A percentile compares a stretch with the other conserved stretches of the same genome.
Evolutionary conservation across 2,888 invertebrate genomes (phyloP).

Genomic region (Netelia inedita): DNA sequence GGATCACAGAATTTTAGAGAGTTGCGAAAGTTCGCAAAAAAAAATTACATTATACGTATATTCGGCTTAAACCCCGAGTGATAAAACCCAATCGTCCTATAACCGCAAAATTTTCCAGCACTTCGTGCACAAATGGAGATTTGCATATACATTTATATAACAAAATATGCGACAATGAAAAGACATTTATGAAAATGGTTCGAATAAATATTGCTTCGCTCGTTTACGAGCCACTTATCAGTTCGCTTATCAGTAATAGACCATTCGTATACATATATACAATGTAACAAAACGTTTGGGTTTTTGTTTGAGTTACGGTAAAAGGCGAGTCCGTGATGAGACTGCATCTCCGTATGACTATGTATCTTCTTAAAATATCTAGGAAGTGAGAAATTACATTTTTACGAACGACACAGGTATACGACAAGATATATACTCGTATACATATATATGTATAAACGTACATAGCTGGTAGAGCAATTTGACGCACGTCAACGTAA

Average conservation of each 20-base stretch:
- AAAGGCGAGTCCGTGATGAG: not conserved
- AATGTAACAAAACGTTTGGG: not conserved
- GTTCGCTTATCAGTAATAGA: not conserved
- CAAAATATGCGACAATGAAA: not conserved
- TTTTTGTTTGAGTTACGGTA: conserved; percentile 20
- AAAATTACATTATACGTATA: conserved; percentile 14
- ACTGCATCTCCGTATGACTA: not conserved
- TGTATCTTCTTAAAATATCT: not conserved
- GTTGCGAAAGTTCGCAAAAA: conserved; percentile 27
- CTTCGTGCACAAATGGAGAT: not conserved
- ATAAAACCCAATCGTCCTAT: conserved; percentile 51
- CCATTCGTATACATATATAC: not conserved
- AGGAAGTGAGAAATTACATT: conserved; percentile 49
- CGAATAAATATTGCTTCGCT: not conserved
- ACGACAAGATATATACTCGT: conserved; percentile 3
- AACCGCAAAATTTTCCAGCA: not conserved
- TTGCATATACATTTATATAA: not conserved
- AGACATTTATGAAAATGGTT: not conserved
- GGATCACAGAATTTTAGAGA: conserved; percentile 17
- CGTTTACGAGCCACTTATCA: not conserved
- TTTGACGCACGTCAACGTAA: conserved; percentile 54
- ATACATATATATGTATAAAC: too few species aligned
- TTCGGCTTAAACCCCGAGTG: conserved; percentile 20
- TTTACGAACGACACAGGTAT: conserved; percentile 9
- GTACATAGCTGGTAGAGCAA: conserved; percentile 26